phyloP scores from a whole-genome alignment of 1,140 invertebrate genomes.

The Drosophila pruinosa region DNA sequence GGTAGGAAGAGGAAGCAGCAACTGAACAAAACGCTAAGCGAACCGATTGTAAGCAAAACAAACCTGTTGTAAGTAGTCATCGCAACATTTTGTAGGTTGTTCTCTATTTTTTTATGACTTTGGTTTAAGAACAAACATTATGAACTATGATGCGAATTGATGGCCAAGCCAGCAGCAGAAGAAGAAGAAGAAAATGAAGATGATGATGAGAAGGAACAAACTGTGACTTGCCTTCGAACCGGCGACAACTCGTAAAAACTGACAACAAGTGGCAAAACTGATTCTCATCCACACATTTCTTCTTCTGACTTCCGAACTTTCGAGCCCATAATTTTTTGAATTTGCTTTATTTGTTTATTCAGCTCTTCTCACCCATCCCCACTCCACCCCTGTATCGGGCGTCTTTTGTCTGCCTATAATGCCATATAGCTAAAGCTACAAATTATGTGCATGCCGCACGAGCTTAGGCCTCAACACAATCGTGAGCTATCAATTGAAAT shows the following conservation, averaged over 20 bases:
- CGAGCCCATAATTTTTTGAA: slow-evolving; percentile 2
- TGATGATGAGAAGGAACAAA: neutral
- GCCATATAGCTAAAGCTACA: slow-evolving; percentile 32
- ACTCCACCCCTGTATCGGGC: too few relatives aligned
- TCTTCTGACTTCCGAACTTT: slow-evolving; percentile 48
- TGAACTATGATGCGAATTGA: slow-evolving; percentile 37
- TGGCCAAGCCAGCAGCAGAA: too few relatives aligned
- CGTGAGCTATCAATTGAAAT: slow-evolving; percentile 37
- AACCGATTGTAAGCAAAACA: slow-evolving; percentile 25
- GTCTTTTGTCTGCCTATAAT: neutral
- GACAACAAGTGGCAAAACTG: slow-evolving; percentile 37
- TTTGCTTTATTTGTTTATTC: slow-evolving; percentile 2
- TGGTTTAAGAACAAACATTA: slow-evolving; percentile 17
- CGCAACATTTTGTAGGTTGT: slow-evolving; percentile 15
- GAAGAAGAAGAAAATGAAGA: neutral
- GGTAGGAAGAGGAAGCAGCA: slow-evolving; percentile 2
- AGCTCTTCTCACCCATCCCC: neutral
- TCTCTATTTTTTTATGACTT: slow-evolving; percentile 9
- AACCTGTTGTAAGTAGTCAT: slow-evolving; percentile 35
- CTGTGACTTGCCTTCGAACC: neutral
- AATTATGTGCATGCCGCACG: slow-evolving; percentile 65
- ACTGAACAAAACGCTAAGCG: slow-evolving; percentile 15
- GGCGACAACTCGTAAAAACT: slow-evolving; percentile 38
- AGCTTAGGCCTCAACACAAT: slow-evolving; percentile 41
- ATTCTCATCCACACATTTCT: neutral